These are phyloP conservation scores for Amblyraja radiata DNA, from an alignment of 2,797 vertebrate species.

Conservation along the genomic window DNA sequence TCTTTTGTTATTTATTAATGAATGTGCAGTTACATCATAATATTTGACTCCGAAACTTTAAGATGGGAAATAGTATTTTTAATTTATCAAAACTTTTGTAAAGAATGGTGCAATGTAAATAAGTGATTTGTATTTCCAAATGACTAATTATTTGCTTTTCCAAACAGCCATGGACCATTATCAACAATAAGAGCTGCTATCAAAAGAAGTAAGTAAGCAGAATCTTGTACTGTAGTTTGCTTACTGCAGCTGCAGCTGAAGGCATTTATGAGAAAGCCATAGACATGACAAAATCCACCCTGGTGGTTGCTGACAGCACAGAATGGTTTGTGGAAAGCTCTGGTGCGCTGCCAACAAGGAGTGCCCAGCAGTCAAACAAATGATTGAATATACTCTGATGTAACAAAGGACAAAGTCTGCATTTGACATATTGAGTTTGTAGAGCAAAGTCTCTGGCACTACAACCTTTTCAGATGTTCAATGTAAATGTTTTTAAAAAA, in stretches of 20 bases:
- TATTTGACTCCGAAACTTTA: background rate
- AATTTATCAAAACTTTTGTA: no score
- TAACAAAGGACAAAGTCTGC: background rate
- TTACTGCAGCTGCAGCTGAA: background rate
- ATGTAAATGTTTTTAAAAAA: background rate
- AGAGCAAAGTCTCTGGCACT: background rate
- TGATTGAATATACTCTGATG: background rate
- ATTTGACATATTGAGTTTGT: background rate
- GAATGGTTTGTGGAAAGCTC: background rate
- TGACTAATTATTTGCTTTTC: conserved; percentile 41
- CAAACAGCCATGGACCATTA: conserved; percentile 74
- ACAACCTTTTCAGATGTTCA: background rate
- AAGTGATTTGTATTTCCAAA: background rate
- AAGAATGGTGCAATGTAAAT: background rate
- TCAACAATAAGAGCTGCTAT: conserved; percentile 82
- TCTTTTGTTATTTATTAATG: background rate
- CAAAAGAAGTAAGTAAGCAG: conserved; percentile 79
- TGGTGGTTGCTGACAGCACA: background rate
- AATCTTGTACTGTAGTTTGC: background rate
- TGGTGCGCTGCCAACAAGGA: background rate
- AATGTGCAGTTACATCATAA: background rate
- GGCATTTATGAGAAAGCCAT: no score
- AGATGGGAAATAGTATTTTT: background rate
- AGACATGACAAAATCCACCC: background rate
- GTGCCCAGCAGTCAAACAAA: background rate